Base-by-base conservation (phyloP, 2,888 invertebrate species). In the Trichogramma evanescens region DNA sequence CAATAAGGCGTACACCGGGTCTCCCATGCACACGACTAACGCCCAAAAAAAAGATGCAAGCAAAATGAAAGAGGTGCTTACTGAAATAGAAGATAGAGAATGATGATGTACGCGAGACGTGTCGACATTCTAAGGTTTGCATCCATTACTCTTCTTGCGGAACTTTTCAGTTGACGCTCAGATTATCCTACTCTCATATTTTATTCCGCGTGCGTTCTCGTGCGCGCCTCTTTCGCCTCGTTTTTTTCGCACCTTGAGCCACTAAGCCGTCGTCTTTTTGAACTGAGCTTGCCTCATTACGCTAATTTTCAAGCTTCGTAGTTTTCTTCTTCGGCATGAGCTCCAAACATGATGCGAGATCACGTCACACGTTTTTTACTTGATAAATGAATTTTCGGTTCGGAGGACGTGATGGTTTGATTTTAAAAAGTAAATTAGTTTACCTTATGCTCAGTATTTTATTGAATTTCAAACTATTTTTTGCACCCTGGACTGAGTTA, bases 21-120 rank as follows among this genome's bases (percentile, higher is more conserved):
- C 26, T 26, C 3, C 26, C 26, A 26, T 26, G 26, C 26, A 26
- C 26, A 26, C 26, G 26, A 26, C 26, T 26, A 2, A 26, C 26
- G 26, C 26, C 26, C 26, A 26, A 26, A 26, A 26, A 13, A 26
- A 26, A 26, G 26, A 2, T 26, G 45, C 42, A 58, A 39, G 13
- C 45, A 41, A 41, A 59, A 59, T 59, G 44, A 59, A 54, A 54
- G 54, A 50, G 39, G 41, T 7, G 10, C 26, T 26, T 26, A 26
- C 26, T 26, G 26, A 26, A 26, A 26, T 26, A 26, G 54, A 49
- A 39, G 53, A 26, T 26, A 38, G 13, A 43, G 66, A 68, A 71
- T 71, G 73, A 76, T 75, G 75, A 74, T 70, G 8, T 13, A 48
- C 48, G 48, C 26, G 26, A n/a, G n/a, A 45, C 42, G 67, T 65